Percentiles rank a stretch among this genome's conserved stretches.
Conservation (phyloP, 2,113 vertebrate species). For the Platysternon megacephalum region DNA sequence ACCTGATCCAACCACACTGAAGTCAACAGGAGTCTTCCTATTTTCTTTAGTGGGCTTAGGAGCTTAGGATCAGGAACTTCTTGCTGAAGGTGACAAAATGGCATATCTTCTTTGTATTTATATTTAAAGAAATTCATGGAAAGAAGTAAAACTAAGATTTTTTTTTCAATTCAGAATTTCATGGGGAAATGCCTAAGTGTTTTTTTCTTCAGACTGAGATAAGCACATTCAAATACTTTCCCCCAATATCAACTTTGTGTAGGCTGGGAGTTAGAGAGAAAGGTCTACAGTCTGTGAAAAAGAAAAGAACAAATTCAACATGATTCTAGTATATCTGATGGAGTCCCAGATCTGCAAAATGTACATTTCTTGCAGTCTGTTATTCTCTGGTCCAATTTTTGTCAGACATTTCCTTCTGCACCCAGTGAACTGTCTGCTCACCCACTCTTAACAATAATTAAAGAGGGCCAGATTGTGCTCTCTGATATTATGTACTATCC, state of each 20-base stretch:
- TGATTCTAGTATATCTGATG: background rate
- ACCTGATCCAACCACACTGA: background rate
- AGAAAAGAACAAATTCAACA: background rate
- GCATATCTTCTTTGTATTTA: background rate
- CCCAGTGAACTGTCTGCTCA: background rate
- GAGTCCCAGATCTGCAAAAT: background rate
- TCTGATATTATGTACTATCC: background rate
- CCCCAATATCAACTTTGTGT: slow-evolving; percentile 7
- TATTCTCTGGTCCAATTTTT: background rate
- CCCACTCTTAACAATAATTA: background rate
- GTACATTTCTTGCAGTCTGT: slow-evolving; percentile 8
- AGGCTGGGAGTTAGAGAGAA: background rate
- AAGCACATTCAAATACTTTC: slow-evolving; percentile 48
- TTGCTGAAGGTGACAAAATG: background rate
- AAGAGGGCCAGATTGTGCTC: background rate
- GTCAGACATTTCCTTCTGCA: background rate
- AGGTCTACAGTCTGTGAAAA: slow-evolving; percentile 58
- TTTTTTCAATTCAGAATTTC: background rate
- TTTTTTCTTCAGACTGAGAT: slow-evolving; percentile 7
- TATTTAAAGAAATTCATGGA: too few relatives aligned
- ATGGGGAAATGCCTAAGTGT: slow-evolving; percentile 2
- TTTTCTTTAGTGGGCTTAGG: background rate
- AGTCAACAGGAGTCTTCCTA: background rate
- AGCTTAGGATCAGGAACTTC: background rate
- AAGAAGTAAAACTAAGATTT: background rate